These are phyloP conservation scores for Odontomyia ornata DNA, from an alignment of 2,888 invertebrate species.

Conservation along the genomic window DNA sequence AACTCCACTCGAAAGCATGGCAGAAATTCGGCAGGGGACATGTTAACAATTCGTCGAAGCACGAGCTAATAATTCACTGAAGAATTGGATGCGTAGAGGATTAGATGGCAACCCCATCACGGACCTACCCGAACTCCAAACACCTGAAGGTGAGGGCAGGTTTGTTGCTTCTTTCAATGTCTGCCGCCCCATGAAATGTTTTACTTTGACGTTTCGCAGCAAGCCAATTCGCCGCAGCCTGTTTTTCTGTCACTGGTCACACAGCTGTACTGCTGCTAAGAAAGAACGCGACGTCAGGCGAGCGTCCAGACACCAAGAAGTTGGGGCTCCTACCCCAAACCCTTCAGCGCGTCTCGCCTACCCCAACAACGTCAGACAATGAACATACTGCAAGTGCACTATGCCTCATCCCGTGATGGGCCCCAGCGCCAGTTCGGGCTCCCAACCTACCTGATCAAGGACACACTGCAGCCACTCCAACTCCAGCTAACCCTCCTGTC, in stretches of 20 bases:
- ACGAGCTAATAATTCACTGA: no score
- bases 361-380: conserved; percentile 15
- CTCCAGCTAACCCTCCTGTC: not conserved
- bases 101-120: not conserved
- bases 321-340: conserved; percentile 11
- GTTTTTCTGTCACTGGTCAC: not conserved
- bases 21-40: no score
- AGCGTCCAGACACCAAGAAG: conserved; percentile 17
- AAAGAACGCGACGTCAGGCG: not conserved
- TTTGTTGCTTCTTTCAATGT: not conserved
- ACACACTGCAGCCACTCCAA: conserved; percentile 5
- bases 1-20: no score
- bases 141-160: conserved; percentile 24
- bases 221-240: conserved; percentile 23
- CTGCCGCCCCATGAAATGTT: not conserved
- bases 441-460: conserved; percentile 33
- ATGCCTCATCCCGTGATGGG: not conserved
- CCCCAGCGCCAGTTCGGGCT: not conserved
- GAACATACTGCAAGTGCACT: conserved; percentile 16
- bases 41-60: no score
- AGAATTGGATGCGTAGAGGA: no score
- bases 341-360: not conserved
- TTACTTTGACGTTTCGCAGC: not conserved
- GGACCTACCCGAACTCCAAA: conserved; percentile 36
- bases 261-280: not conserved